phyloP scores from a whole-genome alignment of 1,140 invertebrate genomes.

The Drosophila mauritiana region DNA sequence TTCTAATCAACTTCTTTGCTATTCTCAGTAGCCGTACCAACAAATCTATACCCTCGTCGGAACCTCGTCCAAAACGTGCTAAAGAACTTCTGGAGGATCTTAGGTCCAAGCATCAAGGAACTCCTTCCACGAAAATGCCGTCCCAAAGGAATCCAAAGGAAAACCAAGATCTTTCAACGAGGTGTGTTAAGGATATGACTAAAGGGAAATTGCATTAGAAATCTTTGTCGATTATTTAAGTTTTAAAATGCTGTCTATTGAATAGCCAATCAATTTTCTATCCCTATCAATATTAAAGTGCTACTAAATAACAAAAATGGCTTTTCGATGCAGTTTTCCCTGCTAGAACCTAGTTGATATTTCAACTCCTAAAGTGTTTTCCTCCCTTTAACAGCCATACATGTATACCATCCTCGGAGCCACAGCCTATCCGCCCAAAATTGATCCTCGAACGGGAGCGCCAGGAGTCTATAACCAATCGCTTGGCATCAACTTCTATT shows the following conservation, averaged over 20 bases:
- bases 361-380: too few species aligned
- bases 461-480: not conserved
- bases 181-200: not conserved
- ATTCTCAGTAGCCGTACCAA: not conserved
- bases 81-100: not conserved
- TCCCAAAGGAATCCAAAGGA: not conserved
- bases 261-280: too few species aligned
- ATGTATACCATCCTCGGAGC: not conserved
- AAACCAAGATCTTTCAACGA: too few species aligned
- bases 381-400: too few species aligned
- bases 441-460: slow-evolving; percentile 28
- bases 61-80: not conserved
- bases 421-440: slow-evolving; percentile 20
- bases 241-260: too few species aligned
- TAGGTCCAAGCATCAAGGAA: not conserved
- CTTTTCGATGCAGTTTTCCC: too few species aligned
- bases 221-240: not conserved
- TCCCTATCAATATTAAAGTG: too few species aligned
- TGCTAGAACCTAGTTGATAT: too few species aligned
- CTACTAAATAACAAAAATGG: too few species aligned
- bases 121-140: not conserved
- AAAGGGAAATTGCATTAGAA: not conserved
- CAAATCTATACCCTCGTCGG: not conserved
- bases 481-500: slow-evolving; percentile 15
- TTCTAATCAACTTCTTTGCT: not conserved